Base-by-base conservation (phyloP, 92 coral and sea anemone genomes). In the Palythoa grandis region DNA sequence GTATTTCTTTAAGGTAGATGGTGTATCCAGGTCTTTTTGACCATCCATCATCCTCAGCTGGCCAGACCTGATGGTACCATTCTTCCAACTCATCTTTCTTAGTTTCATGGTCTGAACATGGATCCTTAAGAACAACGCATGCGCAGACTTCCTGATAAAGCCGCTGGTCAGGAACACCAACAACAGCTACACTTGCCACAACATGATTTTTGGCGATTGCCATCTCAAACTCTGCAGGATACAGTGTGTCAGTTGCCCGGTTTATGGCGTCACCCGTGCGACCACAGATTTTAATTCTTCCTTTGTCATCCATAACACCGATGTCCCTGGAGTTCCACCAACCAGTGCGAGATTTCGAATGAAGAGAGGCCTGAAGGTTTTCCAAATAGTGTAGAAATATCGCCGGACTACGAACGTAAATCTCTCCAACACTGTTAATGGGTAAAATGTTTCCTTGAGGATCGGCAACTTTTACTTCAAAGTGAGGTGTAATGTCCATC, bases 111-210 rank as follows among this genome's bases (percentile, higher is more conserved):
- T 63, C 74, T 12, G 35, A n/a, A 53, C 4, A 35, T 17, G 35
- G 76, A 39, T 73, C 76, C 66, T 90, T 90, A 17, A 87, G 74
- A 38, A 87, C 76, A 38, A 90, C 84, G 72, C 90, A 90, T 69
- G 90, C 90, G 83, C 93, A 90, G 53, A 90, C 40, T 52, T 86
- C 87, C 58, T 91, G 88, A 17, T 78, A 47, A 11, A 87, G 63
- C 87, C 91, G 90, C 82, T 91, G 75, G 63, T 91, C 93, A 70
- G 93, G 93, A 25, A 91, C 84, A 78, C 91, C 91, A 25, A 91
- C 72, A 11, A 74, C 91, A 47, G 72, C 70, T 23, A 78, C 88
- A 37, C 68, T 65, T 6, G 82, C 83, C 13, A 90, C 87, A 52
- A 76, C 72, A 20, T 67, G 89, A 86, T 91, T 76, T 76, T 74